These are phyloP conservation scores for Colinus virginianus DNA, from an alignment of 2,113 vertebrate genomes.

Conservation along the genomic window DNA sequence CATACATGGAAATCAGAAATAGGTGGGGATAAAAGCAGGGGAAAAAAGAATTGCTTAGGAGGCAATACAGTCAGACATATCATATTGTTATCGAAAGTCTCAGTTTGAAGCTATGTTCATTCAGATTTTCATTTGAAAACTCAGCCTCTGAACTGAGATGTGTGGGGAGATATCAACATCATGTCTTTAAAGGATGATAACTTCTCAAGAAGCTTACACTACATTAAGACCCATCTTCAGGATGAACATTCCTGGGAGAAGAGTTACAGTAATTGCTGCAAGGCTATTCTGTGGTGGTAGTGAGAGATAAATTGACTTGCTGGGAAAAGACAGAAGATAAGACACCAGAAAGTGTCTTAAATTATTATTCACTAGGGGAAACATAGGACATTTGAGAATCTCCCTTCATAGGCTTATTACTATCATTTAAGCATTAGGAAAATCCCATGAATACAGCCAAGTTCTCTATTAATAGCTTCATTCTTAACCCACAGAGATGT, in stretches of 20 bases:
- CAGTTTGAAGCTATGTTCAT: not conserved
- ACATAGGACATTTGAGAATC: not conserved
- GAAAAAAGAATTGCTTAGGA: conserved; percentile 1
- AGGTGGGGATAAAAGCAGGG: not conserved
- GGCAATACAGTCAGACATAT: not conserved
- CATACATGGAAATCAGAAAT: not conserved
- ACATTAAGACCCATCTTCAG: not conserved
- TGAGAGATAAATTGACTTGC: not conserved
- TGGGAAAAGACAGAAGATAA: not conserved
- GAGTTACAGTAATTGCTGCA: not conserved
- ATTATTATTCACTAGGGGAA: not conserved
- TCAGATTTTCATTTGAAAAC: not conserved
- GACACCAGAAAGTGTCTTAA: not conserved
- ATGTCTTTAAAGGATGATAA: not conserved
- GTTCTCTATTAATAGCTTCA: not conserved
- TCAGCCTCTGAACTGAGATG: not conserved
- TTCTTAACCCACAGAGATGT: not conserved
- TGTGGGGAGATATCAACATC: not conserved
- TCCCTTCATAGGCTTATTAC: not conserved
- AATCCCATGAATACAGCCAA: not conserved
- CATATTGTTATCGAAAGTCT: not conserved
- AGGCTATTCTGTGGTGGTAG: not conserved
- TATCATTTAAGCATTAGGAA: not conserved
- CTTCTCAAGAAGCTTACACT: not conserved
- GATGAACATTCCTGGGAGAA: not conserved